phyloP scores from a whole-genome alignment of 2,113 vertebrate genomes.

The Leucopsar rothschildi region DNA sequence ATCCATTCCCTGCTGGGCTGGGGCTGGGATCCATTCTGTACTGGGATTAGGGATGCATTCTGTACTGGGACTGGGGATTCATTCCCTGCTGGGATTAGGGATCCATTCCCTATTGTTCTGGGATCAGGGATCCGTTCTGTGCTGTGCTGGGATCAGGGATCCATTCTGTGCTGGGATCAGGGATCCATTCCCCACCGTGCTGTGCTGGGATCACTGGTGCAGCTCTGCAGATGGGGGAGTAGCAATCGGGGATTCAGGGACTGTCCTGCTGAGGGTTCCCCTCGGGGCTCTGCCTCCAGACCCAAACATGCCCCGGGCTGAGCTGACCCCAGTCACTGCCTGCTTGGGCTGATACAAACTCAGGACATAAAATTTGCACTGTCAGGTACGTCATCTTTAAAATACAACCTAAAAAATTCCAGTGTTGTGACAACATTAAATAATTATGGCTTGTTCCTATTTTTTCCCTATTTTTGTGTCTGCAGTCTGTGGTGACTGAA shows the following conservation, averaged over 20 bases:
- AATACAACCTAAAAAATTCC: not conserved
- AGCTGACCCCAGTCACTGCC: not conserved
- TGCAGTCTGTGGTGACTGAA: not conserved
- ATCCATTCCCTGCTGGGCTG: not conserved
- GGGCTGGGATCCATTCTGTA: not conserved
- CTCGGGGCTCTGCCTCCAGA: not conserved
- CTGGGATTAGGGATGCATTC: not conserved
- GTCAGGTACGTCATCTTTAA: not conserved
- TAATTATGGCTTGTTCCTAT: not conserved
- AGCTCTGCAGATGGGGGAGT: too few relatives aligned
- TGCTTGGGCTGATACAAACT: not conserved
- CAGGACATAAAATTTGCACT: not conserved
- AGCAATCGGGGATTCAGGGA: not conserved
- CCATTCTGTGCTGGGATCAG: not conserved
- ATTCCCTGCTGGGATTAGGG: not conserved
- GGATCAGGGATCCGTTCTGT: too few relatives aligned
- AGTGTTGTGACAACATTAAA: not conserved
- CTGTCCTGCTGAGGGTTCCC: too few relatives aligned
- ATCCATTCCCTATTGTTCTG: too few relatives aligned
- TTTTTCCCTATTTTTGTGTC: not conserved
- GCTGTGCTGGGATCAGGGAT: too few relatives aligned
- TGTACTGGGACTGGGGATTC: not conserved
- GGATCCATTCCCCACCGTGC: not conserved
- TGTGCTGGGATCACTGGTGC: not conserved
- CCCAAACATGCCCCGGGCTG: fast-evolving